Evolutionary conservation across 92 coral and sea anemone genomes (phyloP).

Genomic region (Bergia puertoricense): DNA sequence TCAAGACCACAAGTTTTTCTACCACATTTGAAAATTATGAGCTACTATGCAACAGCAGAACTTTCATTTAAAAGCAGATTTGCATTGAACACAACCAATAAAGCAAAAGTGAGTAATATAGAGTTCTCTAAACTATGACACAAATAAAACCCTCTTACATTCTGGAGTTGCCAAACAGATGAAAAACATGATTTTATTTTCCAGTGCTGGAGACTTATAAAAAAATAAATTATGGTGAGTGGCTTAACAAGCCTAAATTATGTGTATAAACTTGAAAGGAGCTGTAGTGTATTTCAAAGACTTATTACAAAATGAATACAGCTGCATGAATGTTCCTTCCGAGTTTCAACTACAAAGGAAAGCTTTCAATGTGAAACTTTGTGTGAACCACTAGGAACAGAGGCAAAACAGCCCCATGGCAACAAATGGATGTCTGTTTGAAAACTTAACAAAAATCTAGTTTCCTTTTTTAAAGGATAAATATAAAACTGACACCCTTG

Average conservation of each 20-base stretch:
- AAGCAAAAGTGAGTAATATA: neutral
- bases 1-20: neutral
- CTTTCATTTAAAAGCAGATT: neutral
- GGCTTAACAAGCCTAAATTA: neutral
- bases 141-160: conserved; percentile 10
- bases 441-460: neutral
- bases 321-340: neutral
- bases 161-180: conserved; percentile 29
- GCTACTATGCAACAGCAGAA: neutral
- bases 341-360: neutral
- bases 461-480: neutral
- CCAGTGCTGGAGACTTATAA: neutral
- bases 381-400: neutral
- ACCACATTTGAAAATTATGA: neutral
- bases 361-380: neutral
- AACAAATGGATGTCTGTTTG: conserved; percentile 1
- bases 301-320: neutral
- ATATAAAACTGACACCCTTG: neutral
- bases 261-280: neutral
- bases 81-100: neutral
- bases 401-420: conserved; percentile 10
- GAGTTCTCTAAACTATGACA: neutral
- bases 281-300: neutral
- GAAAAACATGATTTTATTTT: neutral
- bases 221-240: neutral